phyloP scores from a whole-genome alignment of 2,888 invertebrate genomes.

The Stenotaenia linearis region DNA sequence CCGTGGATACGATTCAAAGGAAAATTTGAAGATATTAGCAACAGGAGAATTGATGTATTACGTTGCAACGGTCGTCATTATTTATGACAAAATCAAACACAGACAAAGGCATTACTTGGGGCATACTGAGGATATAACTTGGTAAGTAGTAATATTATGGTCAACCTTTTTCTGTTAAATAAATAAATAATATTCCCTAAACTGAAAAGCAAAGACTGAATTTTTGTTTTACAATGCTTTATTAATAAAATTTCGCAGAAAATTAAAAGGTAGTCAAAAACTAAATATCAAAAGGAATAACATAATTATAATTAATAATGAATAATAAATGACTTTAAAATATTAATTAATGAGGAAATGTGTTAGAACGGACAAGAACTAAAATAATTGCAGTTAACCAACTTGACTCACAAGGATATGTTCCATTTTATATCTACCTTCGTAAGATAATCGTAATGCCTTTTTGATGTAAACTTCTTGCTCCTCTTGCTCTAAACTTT shows the following conservation, averaged over 20 bases:
- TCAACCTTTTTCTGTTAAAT: too few species aligned
- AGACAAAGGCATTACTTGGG: conserved; percentile 83
- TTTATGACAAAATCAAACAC: conserved; percentile 80
- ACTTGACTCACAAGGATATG: too few species aligned
- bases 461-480: neutral
- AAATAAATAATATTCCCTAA: neutral
- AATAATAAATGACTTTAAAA: too few species aligned
- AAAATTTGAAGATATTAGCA: conserved; percentile 86
- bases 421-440: neutral
- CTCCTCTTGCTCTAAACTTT: neutral
- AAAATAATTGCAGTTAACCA: too few species aligned
- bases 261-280: too few species aligned
- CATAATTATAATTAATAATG: too few species aligned
- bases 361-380: too few species aligned
- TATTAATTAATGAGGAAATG: too few species aligned
- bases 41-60: conserved; percentile 89
- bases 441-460: neutral
- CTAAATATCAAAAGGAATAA: too few species aligned
- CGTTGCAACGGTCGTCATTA: conserved; percentile 84
- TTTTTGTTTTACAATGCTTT: too few species aligned
- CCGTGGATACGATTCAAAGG: conserved; percentile 79
- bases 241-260: too few species aligned
- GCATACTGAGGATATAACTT: conserved; percentile 89
- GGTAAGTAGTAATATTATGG: conserved; percentile 52
- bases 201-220: too few species aligned